These are phyloP conservation scores for Limnodromus scolopaceus DNA, from an alignment of 2,797 vertebrate genomes.

Conservation along the genomic window DNA sequence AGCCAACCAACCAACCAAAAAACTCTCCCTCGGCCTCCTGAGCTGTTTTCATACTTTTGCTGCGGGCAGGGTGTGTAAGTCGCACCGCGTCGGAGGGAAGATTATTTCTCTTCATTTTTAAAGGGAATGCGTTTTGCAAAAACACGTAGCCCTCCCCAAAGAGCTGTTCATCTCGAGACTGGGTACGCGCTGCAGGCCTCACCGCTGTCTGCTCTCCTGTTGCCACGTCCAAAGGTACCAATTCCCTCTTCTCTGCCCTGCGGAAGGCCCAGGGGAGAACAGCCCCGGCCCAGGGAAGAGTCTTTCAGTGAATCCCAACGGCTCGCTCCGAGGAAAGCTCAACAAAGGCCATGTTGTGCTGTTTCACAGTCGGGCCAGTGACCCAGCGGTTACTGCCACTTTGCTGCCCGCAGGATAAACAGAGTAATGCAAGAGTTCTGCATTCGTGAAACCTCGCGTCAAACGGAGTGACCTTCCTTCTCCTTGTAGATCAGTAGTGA, in stretches of 20 bases:
- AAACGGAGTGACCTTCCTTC: neutral
- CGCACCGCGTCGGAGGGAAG: neutral
- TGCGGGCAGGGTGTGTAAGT: neutral
- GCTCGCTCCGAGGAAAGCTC: conserved; percentile 7
- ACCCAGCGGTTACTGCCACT: neutral
- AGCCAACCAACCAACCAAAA: neutral
- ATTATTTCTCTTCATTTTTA: neutral
- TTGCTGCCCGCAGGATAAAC: conserved; percentile 6
- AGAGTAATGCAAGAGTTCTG: neutral
- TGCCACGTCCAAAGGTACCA: neutral
- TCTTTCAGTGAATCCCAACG: neutral
- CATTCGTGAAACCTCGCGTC: neutral
- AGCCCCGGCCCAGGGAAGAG: neutral
- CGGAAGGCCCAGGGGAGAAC: neutral
- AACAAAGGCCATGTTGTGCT: conserved; percentile 28
- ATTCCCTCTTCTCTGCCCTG: neutral
- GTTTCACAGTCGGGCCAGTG: neutral
- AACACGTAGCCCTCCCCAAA: neutral
- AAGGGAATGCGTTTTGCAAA: neutral
- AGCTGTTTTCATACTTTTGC: neutral
- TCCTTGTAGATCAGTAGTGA: neutral
- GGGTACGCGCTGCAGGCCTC: neutral
- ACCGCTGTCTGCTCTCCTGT: neutral
- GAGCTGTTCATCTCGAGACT: neutral
- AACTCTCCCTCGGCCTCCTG: neutral